Conservation (phyloP, 2,113 vertebrate species). For the Aegypius monachus region DNA sequence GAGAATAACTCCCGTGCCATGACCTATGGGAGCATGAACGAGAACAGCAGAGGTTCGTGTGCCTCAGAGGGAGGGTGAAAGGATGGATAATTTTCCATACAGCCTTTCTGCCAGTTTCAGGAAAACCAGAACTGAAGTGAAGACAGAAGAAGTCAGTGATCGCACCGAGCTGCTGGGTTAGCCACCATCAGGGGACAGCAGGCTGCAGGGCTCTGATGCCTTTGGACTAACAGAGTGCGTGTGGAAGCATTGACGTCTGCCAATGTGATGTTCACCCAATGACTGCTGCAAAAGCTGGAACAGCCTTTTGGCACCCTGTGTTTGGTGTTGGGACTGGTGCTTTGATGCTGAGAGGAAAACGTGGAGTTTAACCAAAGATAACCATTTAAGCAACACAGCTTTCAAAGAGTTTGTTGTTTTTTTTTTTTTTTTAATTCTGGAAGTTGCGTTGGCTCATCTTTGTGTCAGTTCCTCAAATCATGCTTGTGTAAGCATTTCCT, state of each 20-base stretch:
- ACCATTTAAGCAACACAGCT: background rate
- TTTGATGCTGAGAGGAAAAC: background rate
- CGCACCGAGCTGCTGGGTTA: background rate
- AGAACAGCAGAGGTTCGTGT: background rate
- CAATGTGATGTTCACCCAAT: fast-evolving
- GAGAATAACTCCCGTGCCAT: background rate
- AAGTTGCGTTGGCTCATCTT: background rate
- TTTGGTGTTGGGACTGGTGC: background rate
- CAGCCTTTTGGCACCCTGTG: background rate
- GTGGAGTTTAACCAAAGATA: no score
- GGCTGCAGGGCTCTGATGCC: background rate
- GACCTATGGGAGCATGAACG: background rate
- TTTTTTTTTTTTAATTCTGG: background rate
- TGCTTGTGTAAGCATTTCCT: background rate
- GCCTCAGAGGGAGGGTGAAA: background rate
- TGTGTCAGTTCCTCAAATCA: background rate
- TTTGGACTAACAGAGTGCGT: fast-evolving
- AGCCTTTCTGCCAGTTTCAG: background rate
- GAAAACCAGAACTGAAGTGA: background rate
- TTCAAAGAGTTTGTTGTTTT: no score
- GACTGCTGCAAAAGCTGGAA: fast-evolving
- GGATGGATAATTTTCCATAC: background rate
- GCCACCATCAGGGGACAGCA: fast-evolving
- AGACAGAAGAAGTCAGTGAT: fast-evolving
- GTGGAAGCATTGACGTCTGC: background rate